phyloP scores from a whole-genome alignment of 2,113 vertebrate genomes.

The Myiagra hebetior region DNA sequence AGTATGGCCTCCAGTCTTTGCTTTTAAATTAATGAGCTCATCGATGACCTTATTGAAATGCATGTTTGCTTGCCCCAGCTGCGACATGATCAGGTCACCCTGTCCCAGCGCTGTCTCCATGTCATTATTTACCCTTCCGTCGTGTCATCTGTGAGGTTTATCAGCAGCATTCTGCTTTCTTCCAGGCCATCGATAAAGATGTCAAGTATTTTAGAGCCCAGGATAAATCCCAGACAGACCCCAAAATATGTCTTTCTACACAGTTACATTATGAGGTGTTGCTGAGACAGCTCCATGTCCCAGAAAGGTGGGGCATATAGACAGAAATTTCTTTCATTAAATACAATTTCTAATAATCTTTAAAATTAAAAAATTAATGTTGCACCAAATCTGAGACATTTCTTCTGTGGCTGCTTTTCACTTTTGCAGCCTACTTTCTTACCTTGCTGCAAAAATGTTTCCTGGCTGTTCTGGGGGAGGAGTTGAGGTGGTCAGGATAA shows the following conservation, averaged over 20 bases:
- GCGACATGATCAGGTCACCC: background rate
- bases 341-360: background rate
- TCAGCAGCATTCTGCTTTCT: background rate
- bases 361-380: background rate
- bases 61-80: background rate
- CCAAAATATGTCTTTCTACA: background rate
- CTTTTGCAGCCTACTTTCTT: background rate
- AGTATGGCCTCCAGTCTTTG: background rate
- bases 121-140: slow-evolving; percentile 32
- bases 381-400: background rate
- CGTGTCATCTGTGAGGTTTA: background rate
- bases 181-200: background rate
- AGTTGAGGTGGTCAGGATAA: fast-evolving
- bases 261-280: background rate
- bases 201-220: background rate
- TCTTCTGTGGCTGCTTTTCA: background rate
- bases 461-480: background rate
- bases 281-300: background rate
- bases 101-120: background rate
- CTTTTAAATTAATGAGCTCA: slow-evolving; percentile 15
- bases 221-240: background rate
- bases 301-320: background rate
- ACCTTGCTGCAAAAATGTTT: background rate
- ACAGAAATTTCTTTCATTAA: background rate
- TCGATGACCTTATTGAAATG: background rate